Evolutionary conservation across 92 coral and sea anemone genomes (phyloP).

Genomic region (Metridium senile): DNA sequence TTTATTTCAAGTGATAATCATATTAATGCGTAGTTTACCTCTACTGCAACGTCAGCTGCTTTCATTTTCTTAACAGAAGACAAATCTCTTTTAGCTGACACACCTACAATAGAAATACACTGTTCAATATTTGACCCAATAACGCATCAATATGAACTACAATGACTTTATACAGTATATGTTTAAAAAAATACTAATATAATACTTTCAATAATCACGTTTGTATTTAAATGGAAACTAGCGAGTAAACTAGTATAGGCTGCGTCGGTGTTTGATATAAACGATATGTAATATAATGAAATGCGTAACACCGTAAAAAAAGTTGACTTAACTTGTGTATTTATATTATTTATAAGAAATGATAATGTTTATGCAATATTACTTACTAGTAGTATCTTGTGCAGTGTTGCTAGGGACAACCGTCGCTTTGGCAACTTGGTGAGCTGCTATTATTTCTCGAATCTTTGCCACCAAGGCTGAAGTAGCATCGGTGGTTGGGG

Average conservation of each 20-base stretch:
- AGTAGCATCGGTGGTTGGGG: not conserved
- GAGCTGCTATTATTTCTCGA: slow-evolving; percentile 15
- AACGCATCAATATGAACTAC: too few relatives aligned
- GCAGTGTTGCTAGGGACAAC: not conserved
- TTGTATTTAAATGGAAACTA: too few relatives aligned
- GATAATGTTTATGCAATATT: not conserved
- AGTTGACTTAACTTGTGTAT: too few relatives aligned
- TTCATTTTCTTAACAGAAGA: not conserved
- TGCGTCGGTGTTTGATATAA: too few relatives aligned
- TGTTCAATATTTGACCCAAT: too few relatives aligned
- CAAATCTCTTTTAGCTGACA: slow-evolving; percentile 19
- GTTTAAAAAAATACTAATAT: too few relatives aligned
- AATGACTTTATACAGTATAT: too few relatives aligned
- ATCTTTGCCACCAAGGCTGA: slow-evolving; percentile 11
- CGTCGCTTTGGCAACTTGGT: slow-evolving; percentile 12
- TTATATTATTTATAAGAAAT: not conserved
- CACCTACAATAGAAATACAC: slow-evolving; percentile 2
- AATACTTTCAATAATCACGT: too few relatives aligned
- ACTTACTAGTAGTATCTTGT: not conserved
- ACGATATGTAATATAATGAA: too few relatives aligned
- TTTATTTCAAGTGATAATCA: too few relatives aligned
- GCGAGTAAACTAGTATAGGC: too few relatives aligned
- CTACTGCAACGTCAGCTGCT: slow-evolving; percentile 2
- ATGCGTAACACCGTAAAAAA: too few relatives aligned
- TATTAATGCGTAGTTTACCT: slow-evolving; percentile 17